Percentiles rank a stretch among this genome's conserved stretches.
phyloP scores from a whole-genome alignment of 2,888 invertebrate species.

The Lithophane ornitopus region DNA sequence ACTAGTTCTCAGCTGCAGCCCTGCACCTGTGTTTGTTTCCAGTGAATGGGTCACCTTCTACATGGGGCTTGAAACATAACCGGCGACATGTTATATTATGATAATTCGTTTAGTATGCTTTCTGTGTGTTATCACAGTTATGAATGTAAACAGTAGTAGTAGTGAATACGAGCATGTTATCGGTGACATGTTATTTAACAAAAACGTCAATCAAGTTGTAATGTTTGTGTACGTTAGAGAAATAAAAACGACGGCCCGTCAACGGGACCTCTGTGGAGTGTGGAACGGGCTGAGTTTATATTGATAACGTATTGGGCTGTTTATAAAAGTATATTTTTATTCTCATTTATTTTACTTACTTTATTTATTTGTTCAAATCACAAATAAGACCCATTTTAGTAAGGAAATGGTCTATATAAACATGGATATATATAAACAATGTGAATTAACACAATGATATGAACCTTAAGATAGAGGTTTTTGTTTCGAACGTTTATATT shows the following conservation, averaged over 20 bases:
- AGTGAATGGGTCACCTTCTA: neutral
- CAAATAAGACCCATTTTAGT: neutral
- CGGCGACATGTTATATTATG: neutral
- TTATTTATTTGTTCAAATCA: neutral
- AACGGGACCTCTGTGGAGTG: neutral
- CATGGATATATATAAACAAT: neutral
- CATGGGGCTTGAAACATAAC: neutral
- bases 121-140: neutral
- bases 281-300: neutral
- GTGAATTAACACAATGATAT: neutral
- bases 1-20: no score
- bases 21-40: neutral
- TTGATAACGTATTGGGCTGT: constrained; percentile 3
- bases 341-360: neutral
- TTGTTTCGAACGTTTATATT: no score
- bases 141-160: constrained; percentile 25
- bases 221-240: neutral
- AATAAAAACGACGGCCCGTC: neutral
- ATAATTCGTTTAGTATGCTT: constrained; percentile 1
- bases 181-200: constrained; percentile 16
- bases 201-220: neutral
- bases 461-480: neutral
- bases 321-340: constrained; percentile 3
- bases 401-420: no score
- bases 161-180: constrained; percentile 4